phyloP scores from a whole-genome alignment of 2,888 invertebrate species.

The Selenia dentaria region DNA sequence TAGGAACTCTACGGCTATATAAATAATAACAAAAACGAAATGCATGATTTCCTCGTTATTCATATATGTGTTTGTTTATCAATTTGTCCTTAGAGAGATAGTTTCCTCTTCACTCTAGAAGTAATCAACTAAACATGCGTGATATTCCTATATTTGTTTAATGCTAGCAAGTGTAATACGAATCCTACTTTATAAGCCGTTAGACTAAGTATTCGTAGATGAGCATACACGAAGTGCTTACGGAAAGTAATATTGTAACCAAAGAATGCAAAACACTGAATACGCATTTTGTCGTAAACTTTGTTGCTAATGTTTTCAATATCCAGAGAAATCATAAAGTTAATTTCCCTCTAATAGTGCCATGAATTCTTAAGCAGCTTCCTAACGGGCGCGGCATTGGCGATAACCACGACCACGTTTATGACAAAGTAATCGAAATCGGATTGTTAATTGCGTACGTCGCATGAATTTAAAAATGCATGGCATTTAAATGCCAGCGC shows the following conservation, averaged over 20 bases:
- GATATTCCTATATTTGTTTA: too few relatives aligned
- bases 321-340: slow-evolving; percentile 62
- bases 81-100: too few relatives aligned
- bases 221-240: background rate
- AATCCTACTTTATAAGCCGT: too few relatives aligned
- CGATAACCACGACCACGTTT: slow-evolving; percentile 61
- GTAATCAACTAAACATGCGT: too few relatives aligned
- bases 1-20: too few relatives aligned
- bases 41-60: too few relatives aligned
- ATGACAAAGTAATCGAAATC: slow-evolving; percentile 79
- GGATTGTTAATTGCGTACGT: slow-evolving; percentile 78
- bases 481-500: slow-evolving; percentile 83
- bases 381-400: slow-evolving; percentile 54
- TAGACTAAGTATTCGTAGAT: too few relatives aligned
- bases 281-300: slow-evolving; percentile 55
- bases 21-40: too few relatives aligned
- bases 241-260: slow-evolving; percentile 21
- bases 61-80: too few relatives aligned
- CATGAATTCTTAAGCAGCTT: slow-evolving; percentile 61
- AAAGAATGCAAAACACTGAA: slow-evolving; percentile 34
- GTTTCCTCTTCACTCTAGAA: too few relatives aligned
- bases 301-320: slow-evolving; percentile 55
- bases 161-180: too few relatives aligned
- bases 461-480: slow-evolving; percentile 80
- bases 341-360: slow-evolving; percentile 59